Conservation (phyloP, 2,113 vertebrate species). For the Crypturellus undulatus region DNA sequence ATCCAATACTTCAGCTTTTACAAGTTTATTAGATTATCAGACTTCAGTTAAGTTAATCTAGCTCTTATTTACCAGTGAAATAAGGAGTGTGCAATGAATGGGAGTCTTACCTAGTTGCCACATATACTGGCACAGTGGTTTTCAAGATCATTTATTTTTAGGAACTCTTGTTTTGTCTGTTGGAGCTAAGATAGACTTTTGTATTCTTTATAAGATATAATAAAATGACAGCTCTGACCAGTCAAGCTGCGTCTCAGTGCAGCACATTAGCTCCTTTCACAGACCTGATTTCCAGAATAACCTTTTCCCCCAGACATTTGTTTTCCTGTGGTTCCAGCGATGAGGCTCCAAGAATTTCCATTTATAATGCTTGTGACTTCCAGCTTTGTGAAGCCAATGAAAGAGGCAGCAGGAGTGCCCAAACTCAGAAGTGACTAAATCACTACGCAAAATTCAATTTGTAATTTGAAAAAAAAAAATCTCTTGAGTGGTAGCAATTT, state of each 20-base stretch:
- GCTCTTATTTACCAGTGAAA: neutral
- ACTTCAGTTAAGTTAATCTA: neutral
- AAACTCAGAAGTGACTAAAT: neutral
- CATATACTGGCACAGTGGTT: constrained; percentile 63
- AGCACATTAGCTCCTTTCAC: constrained; percentile 49
- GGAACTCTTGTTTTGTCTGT: constrained; percentile 22
- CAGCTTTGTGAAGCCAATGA: neutral
- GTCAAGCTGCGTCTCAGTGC: neutral
- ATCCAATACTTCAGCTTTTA: neutral
- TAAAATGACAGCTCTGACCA: constrained; percentile 52
- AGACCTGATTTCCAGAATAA: constrained; percentile 58
- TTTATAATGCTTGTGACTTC: neutral
- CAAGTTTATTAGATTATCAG: neutral
- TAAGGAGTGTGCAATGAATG: neutral
- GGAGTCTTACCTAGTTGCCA: neutral
- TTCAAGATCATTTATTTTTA: constrained; percentile 41
- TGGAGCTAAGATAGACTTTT: neutral
- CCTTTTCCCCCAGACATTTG: constrained; percentile 61
- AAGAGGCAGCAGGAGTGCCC: neutral
- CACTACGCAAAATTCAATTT: neutral
- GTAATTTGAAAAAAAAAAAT: neutral
- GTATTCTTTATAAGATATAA: neutral
- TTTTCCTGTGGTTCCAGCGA: constrained; percentile 33
- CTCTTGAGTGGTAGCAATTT: neutral
- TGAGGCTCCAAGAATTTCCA: constrained; percentile 31